These are phyloP conservation scores for Synergus umbraculus DNA, from an alignment of 2,888 invertebrate genomes.

Conservation along the genomic window DNA sequence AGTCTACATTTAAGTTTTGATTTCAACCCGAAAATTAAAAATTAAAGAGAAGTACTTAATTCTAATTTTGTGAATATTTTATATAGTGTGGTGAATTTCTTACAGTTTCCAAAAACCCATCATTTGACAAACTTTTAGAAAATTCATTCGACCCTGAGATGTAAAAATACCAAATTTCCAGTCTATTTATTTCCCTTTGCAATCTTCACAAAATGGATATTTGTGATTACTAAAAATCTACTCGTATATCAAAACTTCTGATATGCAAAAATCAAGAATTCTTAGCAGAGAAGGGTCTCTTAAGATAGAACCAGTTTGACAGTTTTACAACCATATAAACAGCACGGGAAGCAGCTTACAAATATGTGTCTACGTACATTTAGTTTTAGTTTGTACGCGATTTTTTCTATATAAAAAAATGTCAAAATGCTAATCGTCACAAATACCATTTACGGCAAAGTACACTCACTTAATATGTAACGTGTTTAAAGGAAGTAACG, in stretches of 20 bases:
- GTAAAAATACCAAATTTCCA: constrained; percentile 8
- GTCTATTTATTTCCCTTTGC: background rate
- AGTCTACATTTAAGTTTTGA: background rate
- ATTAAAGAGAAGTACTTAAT: background rate
- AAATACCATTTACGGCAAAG: background rate
- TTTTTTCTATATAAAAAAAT: background rate
- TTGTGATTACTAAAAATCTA: background rate
- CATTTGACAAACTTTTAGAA: background rate
- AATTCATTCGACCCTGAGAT: background rate
- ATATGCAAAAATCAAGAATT: constrained; percentile 2
- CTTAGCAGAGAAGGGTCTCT: background rate
- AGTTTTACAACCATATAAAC: background rate
- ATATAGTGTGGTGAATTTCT: background rate
- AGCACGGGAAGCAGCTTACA: background rate
- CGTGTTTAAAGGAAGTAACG: background rate
- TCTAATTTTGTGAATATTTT: background rate
- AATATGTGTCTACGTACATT: constrained; percentile 7
- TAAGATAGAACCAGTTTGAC: background rate
- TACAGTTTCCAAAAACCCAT: background rate
- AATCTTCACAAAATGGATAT: background rate
- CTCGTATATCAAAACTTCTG: background rate
- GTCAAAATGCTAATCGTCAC: background rate
- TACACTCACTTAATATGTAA: background rate
- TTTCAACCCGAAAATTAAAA: background rate
- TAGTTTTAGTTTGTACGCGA: background rate